Evolutionary conservation across 2,797 vertebrate species (phyloP).

Genomic region (Lemur catta): DNA sequence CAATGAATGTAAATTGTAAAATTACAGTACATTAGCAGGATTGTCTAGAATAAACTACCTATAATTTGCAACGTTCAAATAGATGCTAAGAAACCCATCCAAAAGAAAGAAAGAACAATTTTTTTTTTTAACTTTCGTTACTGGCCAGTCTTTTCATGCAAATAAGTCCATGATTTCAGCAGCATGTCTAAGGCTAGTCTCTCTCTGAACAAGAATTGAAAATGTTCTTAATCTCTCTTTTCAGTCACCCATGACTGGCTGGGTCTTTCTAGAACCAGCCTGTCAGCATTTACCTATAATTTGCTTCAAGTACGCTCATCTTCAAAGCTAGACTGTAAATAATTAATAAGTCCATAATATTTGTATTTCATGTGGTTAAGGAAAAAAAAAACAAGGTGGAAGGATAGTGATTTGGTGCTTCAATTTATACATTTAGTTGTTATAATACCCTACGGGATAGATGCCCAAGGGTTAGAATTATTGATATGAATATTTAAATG

Average conservation of each 20-base stretch:
- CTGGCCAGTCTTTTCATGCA: not conserved
- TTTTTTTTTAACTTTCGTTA: not conserved
- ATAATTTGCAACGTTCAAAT: constrained; percentile 43
- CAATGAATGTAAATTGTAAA: constrained; percentile 27
- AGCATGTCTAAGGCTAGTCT: not conserved
- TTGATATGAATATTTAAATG: constrained; percentile 23
- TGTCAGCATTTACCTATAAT: constrained; percentile 55
- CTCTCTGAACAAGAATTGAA: constrained; percentile 62
- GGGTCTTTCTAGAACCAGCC: constrained; percentile 43
- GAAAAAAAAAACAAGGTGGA: not conserved
- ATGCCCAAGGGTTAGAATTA: not conserved
- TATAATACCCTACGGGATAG: not conserved
- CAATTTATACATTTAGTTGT: not conserved
- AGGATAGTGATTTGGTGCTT: not conserved
- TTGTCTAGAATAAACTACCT: not conserved
- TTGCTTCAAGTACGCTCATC: constrained; percentile 55
- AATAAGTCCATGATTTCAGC: not conserved
- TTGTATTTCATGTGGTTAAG: not conserved
- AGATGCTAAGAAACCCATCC: constrained; percentile 21
- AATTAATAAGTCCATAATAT: constrained; percentile 16
- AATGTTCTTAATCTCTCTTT: constrained; percentile 60
- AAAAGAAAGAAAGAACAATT: constrained; percentile 1
- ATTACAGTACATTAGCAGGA: not conserved
- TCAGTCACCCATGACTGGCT: constrained; percentile 37
- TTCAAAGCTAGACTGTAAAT: constrained; percentile 44